phyloP scores from a whole-genome alignment of 2,113 vertebrate genomes.

The Phalacrocorax aristotelis region DNA sequence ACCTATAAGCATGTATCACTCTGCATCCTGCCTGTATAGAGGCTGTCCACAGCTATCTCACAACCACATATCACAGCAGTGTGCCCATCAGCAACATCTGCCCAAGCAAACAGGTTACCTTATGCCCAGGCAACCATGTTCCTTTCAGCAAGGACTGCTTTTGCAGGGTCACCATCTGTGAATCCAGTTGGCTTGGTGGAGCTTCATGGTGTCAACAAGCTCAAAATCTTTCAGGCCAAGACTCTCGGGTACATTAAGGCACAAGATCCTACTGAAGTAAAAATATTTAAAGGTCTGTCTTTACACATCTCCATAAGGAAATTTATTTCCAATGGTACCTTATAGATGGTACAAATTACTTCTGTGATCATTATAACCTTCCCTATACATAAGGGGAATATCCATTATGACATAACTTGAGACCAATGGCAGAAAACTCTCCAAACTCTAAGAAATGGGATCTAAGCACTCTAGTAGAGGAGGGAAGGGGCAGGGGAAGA shows the following conservation, averaged over 20 bases:
- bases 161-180: background rate
- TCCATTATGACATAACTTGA: background rate
- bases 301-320: background rate
- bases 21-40: background rate
- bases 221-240: background rate
- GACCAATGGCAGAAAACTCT: background rate
- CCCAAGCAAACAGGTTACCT: background rate
- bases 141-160: background rate
- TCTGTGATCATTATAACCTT: background rate
- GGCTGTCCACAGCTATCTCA: background rate
- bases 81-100: accelerated
- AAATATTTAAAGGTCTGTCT: background rate
- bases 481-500: accelerated
- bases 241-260: background rate
- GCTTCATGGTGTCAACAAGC: accelerated
- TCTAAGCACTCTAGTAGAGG: background rate
- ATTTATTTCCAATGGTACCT: background rate
- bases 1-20: background rate
- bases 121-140: accelerated
- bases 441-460: background rate
- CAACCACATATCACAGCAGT: background rate
- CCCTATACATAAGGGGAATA: accelerated
- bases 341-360: background rate
- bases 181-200: background rate
- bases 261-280: background rate